Evolutionary conservation across 2,797 vertebrate species (phyloP).

Genomic region (Sitta carolinensis): DNA sequence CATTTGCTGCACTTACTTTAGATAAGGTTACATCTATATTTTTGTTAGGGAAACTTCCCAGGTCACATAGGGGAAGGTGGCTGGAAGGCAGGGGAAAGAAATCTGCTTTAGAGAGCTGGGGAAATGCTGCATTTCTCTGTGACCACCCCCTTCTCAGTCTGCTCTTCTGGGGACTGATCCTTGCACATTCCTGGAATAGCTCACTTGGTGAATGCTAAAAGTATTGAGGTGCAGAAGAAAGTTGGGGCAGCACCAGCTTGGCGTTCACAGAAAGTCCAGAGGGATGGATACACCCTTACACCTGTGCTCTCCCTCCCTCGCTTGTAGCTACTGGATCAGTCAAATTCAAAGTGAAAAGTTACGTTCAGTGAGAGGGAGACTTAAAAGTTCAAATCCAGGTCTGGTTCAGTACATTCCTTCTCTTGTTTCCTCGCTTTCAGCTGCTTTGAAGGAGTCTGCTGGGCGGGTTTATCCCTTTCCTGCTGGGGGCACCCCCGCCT

Average conservation of each 20-base stretch:
- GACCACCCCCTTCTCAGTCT: neutral
- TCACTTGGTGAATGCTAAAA: neutral
- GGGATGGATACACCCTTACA: neutral
- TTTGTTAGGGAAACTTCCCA: slow-evolving; percentile 59
- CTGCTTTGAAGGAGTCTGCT: neutral
- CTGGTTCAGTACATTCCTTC: neutral
- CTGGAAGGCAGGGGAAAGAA: neutral
- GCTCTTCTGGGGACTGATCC: slow-evolving; percentile 45
- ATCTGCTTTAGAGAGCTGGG: neutral
- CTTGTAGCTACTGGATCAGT: neutral
- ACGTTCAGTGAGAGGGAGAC: neutral
- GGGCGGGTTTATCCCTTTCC: neutral
- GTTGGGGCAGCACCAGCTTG: neutral
- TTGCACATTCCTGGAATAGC: slow-evolving; percentile 63
- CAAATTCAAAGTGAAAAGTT: slow-evolving; percentile 36
- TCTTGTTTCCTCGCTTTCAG: neutral
- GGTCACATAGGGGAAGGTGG: slow-evolving; percentile 15
- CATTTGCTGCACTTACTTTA: slow-evolving; percentile 61
- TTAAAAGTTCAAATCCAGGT: slow-evolving; percentile 40
- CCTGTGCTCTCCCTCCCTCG: neutral
- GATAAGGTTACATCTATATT: slow-evolving; percentile 77
- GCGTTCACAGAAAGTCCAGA: neutral
- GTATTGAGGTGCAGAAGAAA: neutral
- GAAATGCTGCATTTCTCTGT: neutral
- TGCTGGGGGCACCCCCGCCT: neutral